These are phyloP conservation scores for Dasysyrphus tricinctus DNA, from an alignment of 2,888 invertebrate genomes.

Conservation along the genomic window DNA sequence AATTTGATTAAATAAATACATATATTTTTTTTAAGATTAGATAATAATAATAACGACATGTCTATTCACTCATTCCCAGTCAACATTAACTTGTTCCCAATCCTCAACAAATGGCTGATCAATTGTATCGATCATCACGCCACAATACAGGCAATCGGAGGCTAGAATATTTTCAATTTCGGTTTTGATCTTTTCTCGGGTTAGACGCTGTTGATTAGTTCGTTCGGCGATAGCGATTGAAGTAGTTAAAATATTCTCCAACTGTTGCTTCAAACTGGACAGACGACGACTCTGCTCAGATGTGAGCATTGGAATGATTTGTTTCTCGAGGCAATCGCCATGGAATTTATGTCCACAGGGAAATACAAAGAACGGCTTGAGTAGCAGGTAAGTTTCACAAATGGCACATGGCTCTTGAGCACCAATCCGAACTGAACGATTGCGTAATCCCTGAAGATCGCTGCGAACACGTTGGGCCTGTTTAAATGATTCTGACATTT, in stretches of 20 bases:
- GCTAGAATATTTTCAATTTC: conserved; percentile 96
- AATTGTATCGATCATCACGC: conserved; percentile 96
- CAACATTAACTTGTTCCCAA: conserved; percentile 91
- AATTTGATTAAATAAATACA: conserved; percentile 64
- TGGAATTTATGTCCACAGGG: conserved; percentile 98
- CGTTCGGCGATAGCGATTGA: conserved; percentile 77
- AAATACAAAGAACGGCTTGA: conserved; percentile 96
- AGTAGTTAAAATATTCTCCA: conserved; percentile 80
- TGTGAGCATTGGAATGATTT: conserved; percentile 85
- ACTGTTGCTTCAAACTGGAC: conserved; percentile 80
- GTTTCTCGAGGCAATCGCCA: conserved; percentile 93
- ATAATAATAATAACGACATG: background rate
- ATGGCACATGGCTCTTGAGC: conserved; percentile 92
- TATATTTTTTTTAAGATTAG: conserved; percentile 49
- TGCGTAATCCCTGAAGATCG: conserved; percentile 93
- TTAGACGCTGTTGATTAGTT: conserved; percentile 76
- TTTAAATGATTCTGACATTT: conserved; percentile 97
- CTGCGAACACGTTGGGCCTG: conserved; percentile 94
- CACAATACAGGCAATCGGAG: conserved; percentile 96
- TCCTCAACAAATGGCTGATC: conserved; percentile 93
- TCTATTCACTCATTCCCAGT: conserved; percentile 89
- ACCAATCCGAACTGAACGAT: conserved; percentile 90
- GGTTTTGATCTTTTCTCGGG: conserved; percentile 88
- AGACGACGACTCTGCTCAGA: conserved; percentile 81
- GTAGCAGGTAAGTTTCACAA: conserved; percentile 91